These are phyloP conservation scores for Euplexia lucipara DNA, from an alignment of 2,888 invertebrate species.

Conservation along the genomic window DNA sequence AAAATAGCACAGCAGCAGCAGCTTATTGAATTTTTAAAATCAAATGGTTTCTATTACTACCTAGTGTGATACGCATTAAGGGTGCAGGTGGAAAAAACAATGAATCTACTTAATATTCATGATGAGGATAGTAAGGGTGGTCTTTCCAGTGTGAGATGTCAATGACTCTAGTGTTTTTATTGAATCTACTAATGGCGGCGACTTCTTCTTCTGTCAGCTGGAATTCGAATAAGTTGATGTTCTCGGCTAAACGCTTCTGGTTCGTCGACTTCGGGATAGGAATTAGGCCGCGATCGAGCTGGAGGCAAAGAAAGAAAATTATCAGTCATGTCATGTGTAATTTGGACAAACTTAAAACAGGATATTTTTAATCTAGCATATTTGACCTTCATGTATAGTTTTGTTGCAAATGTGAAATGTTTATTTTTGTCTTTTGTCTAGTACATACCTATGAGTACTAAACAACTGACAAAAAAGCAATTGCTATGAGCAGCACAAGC, in stretches of 20 bases:
- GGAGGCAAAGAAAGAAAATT: constrained; percentile 27
- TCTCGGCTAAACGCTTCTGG: constrained; percentile 89
- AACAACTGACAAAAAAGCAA: too few relatives aligned
- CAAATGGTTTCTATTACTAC: not conserved
- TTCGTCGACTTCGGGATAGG: constrained; percentile 93
- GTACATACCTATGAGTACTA: too few relatives aligned
- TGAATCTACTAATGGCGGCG: constrained; percentile 86
- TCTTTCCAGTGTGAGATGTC: constrained; percentile 69
- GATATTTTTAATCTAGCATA: too few relatives aligned
- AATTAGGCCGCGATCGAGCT: constrained; percentile 90
- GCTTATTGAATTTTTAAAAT: not conserved
- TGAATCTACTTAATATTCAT: constrained; percentile 57
- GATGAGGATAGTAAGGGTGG: constrained; percentile 76
- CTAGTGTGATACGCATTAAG: not conserved
- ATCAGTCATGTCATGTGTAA: too few relatives aligned
- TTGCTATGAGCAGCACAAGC: too few relatives aligned
- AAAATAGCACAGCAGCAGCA: not conserved
- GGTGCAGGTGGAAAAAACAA: not conserved
- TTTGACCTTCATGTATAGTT: too few relatives aligned
- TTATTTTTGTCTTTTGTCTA: too few relatives aligned
- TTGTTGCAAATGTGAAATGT: too few relatives aligned
- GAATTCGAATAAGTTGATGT: constrained; percentile 92
- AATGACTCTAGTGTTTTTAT: constrained; percentile 82
- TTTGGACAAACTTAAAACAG: too few relatives aligned
- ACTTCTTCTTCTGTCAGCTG: constrained; percentile 89